Evolutionary conservation across 2,113 vertebrate genomes (phyloP), one percentile per base, ranked within the genome.

Genomic region (Hippoglossus stenolepis): DNA sequence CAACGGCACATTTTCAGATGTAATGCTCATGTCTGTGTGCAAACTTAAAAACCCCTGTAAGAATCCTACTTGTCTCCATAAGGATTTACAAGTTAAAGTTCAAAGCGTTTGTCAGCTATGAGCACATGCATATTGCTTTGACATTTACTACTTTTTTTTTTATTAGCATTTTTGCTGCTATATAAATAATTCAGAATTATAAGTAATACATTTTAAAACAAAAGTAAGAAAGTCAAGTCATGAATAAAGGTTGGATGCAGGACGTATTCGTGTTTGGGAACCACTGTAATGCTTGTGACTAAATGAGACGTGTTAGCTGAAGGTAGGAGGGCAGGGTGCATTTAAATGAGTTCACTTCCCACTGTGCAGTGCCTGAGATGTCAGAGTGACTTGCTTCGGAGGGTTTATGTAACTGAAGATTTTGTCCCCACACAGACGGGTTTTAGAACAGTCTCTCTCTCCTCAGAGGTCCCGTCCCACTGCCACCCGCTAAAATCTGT

Each of bases 331-430:
- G 31, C 51, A 53, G 23, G 53, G 62, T 68, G 49, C 75, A 79
- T 79, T 68, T 67, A 18, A 67, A 75, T 70, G 38, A 70, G 43
- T 20, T 40, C 51, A 68, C 8, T 68, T 54, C 51, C 20, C 3
- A n/a, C 20, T 10, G 51, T n/a, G 51, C 18, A n/a, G 51, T 10
- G 20, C 8, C 51, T 54, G 66, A 31, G 1, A 69, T 71, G 68
- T 69, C 84, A 65, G 31, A 31, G 17, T 47, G 51, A 54, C 51
- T 54, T n/a, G 45, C 15, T 15, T 49, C 17, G 1, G 5, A 54
- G 51, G 51, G 18, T 54, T 54, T 54, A 54, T 54, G 51, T 21
- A 54, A 54, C 58, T 23, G 14, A 26, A 28, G 35, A 47, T 21
- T 80, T 72, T 43, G 35, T 38, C 4, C 0, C 51, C 53, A 26